Base-by-base conservation (phyloP, 1,140 invertebrate genomes). In the Dolichoris vasculosae region DNA sequence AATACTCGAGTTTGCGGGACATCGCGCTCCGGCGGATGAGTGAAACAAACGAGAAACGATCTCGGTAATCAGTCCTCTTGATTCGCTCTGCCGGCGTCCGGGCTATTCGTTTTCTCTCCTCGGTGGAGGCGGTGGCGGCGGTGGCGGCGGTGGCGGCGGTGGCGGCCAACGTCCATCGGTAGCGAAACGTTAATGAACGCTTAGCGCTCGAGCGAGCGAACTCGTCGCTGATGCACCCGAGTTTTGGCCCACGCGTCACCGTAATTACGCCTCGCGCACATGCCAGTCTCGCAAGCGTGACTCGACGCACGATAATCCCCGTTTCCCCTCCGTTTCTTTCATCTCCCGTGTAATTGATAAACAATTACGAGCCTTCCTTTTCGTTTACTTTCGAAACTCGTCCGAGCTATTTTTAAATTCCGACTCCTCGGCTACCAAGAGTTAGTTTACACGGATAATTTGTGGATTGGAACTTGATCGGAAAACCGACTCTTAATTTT, bases 261-360 rank as follows among this genome's bases (percentile, higher is more conserved):
- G 88, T 93, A 92, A 93, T 92, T 91, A 92, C 91, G 87, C 86
- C 88, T 88, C 89, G 88, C 89, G 91, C 90, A 88, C 89, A 91
- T 88, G 90, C 89, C 89, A 90, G 90, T 91, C 89, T 88, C 86
- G 90, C 89, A 1, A 90, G 87, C 91, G 90, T 92, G 91, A 91
- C 91, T 87, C 86, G 90, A 90, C 89, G 91, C 48, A 84, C 87
- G 89, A 90, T 64, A n/a, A 17, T 32, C 43, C 35, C 35, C 23
- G 32, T 78, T 20, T 2, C 13, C 30, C 40, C 64, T 30, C 69
- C 55, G 17, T 71, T 86, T 63, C 79, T 87, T 67, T 79, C 76
- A 46, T 38, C 71, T 63, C n/a, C 35, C 38, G 20, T 83, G 40
- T 64, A 77, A 83, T 83, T 83, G 82, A 83, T 55, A 83, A 77